Evolutionary conservation across 2,888 invertebrate species (phyloP).

Genomic region (Omphaloscelis lunosa): DNA sequence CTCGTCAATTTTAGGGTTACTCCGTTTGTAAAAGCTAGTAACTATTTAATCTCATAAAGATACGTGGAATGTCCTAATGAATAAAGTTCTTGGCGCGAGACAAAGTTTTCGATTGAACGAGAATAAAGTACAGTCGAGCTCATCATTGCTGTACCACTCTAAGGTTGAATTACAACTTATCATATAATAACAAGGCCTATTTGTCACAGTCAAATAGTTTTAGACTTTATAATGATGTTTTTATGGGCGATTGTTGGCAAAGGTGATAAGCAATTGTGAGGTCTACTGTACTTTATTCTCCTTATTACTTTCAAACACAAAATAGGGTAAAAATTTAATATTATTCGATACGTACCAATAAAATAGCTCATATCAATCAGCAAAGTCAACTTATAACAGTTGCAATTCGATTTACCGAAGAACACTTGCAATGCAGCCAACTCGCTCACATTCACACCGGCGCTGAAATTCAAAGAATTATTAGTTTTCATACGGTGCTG

Average conservation of each 20-base stretch:
- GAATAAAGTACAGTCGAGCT: not conserved
- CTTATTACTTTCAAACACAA: no score
- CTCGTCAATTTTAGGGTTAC: not conserved
- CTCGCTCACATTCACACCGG: conserved; percentile 70
- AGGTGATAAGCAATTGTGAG: not conserved
- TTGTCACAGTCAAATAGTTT: not conserved
- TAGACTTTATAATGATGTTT: not conserved
- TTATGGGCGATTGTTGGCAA: not conserved
- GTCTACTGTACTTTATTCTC: no score
- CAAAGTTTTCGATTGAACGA: not conserved
- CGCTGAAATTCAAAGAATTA: conserved; percentile 68
- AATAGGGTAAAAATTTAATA: no score
- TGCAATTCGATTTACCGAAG: conserved; percentile 81
- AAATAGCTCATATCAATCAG: conserved; percentile 81
- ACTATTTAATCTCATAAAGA: not conserved
- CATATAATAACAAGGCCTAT: not conserved
- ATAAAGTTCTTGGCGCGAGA: not conserved
- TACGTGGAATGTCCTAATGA: not conserved
- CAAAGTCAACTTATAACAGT: conserved; percentile 80
- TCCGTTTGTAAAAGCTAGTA: not conserved
- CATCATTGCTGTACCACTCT: not conserved
- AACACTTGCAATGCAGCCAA: conserved; percentile 81
- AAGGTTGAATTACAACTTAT: not conserved
- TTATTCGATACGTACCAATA: conserved; percentile 76
- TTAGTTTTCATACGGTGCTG: not conserved